These are phyloP conservation scores for Cathartes aura DNA, from an alignment of 2,113 vertebrate species.

Conservation along the genomic window DNA sequence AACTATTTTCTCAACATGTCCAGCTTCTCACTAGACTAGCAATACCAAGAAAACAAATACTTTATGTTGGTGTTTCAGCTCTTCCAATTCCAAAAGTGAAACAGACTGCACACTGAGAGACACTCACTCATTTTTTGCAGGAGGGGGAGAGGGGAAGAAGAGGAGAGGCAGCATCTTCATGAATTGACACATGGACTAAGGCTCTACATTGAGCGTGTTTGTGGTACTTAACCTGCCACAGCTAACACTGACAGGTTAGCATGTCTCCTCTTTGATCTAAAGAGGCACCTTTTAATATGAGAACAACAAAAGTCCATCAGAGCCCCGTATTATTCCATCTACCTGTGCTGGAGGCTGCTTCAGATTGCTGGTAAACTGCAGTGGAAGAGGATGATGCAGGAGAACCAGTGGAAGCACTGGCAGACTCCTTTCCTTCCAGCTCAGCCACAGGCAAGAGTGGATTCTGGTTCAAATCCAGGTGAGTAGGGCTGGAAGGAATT, in stretches of 20 bases:
- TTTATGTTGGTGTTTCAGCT: background rate
- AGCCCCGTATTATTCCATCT: background rate
- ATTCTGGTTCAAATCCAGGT: conserved; percentile 84
- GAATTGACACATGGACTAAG: background rate
- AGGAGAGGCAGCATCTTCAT: background rate
- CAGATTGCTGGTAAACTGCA: conserved; percentile 77
- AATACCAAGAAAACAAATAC: background rate
- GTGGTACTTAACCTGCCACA: background rate
- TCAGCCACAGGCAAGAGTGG: conserved; percentile 82
- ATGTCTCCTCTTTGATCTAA: background rate
- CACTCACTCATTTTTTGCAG: background rate
- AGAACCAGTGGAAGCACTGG: conserved; percentile 74
- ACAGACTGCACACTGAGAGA: background rate
- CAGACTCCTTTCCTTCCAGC: conserved; percentile 79
- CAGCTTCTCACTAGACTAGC: background rate
- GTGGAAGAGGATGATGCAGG: conserved; percentile 78
- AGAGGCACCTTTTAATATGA: background rate
- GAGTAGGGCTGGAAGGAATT: conserved; percentile 87
- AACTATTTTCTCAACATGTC: background rate
- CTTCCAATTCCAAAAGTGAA: background rate
- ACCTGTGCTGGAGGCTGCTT: conserved; percentile 81
- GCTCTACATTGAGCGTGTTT: background rate
- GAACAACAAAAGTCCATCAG: background rate
- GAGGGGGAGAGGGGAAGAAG: background rate
- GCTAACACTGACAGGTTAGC: background rate